These are phyloP conservation scores for Neodiprion fabricii DNA, from an alignment of 1,140 invertebrate genomes.

Conservation along the genomic window DNA sequence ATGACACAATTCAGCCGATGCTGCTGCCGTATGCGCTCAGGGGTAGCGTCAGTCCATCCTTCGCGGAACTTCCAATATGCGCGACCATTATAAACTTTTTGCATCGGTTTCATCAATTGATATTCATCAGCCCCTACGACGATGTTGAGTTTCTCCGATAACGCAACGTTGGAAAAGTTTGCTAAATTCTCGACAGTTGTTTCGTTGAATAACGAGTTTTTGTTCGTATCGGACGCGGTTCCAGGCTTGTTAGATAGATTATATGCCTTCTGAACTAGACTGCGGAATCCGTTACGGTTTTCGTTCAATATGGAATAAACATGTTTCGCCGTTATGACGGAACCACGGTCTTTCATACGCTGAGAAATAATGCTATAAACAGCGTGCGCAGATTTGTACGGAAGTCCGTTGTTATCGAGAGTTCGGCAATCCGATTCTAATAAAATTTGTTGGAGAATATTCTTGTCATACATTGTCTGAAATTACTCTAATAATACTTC, in stretches of 20 bases:
- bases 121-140: slow-evolving; percentile 1
- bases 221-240: neutral
- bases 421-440: neutral
- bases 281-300: slow-evolving; percentile 20
- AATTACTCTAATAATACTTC: too few species aligned
- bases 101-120: slow-evolving; percentile 8
- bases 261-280: neutral
- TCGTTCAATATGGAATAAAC: slow-evolving; percentile 20
- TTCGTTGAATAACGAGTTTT: neutral
- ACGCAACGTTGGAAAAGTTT: neutral
- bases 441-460: neutral
- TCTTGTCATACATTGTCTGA: neutral
- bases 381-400: neutral
- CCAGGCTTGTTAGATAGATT: neutral
- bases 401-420: neutral
- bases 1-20: slow-evolving; percentile 23
- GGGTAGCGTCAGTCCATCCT: slow-evolving; percentile 19
- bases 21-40: slow-evolving; percentile 15
- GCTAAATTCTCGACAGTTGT: slow-evolving; percentile 8
- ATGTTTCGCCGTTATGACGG: slow-evolving; percentile 14
- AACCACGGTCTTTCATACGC: slow-evolving; percentile 18
- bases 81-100: slow-evolving; percentile 17
- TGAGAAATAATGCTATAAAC: slow-evolving; percentile 14
- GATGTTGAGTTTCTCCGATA: neutral
- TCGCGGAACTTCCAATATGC: slow-evolving; percentile 19